Base-by-base conservation (phyloP, 2,113 vertebrate species). In the Gobius niger region DNA sequence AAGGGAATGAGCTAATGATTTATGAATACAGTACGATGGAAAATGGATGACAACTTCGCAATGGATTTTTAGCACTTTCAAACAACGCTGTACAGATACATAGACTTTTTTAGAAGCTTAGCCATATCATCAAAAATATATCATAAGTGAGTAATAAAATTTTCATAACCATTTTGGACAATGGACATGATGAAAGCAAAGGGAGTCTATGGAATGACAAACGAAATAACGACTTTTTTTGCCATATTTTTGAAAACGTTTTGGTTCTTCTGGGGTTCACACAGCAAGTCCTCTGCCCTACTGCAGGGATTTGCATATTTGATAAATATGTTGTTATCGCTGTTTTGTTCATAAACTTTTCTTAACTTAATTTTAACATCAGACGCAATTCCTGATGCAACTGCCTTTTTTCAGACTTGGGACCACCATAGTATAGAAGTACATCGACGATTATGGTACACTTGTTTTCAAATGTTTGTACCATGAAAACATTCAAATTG, bases 41-140 rank as follows among this genome's bases (percentile, higher is more conserved):
- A 42, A 42, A 16, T 11, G 40, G 40, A 60, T 19, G n/a, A 11
- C 42, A 19, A 63, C n/a, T 18, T 19, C 16, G n/a, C 44, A 18
- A 13, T 19, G 42, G n/a, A 18, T 60, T 60, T 78, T 70, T 74
- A 40, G 64, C 83, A 67, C 75, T 75, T 85, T 77, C 73, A 34
- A 75, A 78, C 19, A 41, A 15, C 61, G 77, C 67, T 56, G 56
- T 69, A 73, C 63, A 73, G 78, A 67, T 63, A 44, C 44, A 64
- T 71, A 51, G 61, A 80, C 73, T 82, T 83, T 78, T 82, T 63
- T 47, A 73, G 74, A 73, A 79, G n/a, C 8, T 72, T 52, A 78
- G 9, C 60, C 84, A 47, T 47, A 80, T 68, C 12, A 41, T 51
- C 0, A 13, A 67, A 47, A 73, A 75, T 62, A 60, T 60, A 44